Base-by-base conservation (phyloP, 2,113 vertebrate genomes). In the Sylvia atricapilla region DNA sequence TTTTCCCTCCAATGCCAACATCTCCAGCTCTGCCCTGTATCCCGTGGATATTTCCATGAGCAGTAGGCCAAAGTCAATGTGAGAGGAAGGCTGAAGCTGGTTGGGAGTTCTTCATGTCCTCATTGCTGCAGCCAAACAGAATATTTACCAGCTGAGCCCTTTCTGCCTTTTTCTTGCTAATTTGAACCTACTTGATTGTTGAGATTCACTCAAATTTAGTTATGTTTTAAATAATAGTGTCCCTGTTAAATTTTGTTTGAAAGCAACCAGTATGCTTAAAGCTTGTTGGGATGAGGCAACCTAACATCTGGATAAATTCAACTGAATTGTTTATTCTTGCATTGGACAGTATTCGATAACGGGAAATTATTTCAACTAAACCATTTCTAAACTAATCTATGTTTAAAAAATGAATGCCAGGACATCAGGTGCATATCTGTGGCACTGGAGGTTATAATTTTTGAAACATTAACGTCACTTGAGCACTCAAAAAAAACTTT, bases 21-120 rank as follows among this genome's bases (percentile, higher is more conserved):
- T 52, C 19, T 53, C 23, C 55, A 58, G 8, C 41, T 80, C 17
- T 87, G 21, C 18, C 18, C 43, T 50, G 11, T 7, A 20, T n/a
- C 12, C 25, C 62, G 63, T 22, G 28, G 9, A 39, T 13, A 46
- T 13, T 27, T 27, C 44, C 23, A 11, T 35, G n/a, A 70, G 18
- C 35, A 87, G 39, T 25, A 74, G 47, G 13, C 11, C 41, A 35
- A 59, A 1, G 1, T 31, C 17, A 25, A 1, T 0, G 0, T 4
- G 28, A 43, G 3, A 37, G 15, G 23, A 74, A 58, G 20, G 6
- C 10, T 46, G 24, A 73, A 28, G 16, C 9, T 60, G 17, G 13
- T 9, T 63, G 39, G 35, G 47, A 92, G 12, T 3, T 84, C 43
- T 35, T 75, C 21, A 6, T 27, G 31, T 44, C 13, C 7, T 69